A percentile compares a stretch with the other conserved stretches of the same genome.
Evolutionary conservation across 2,888 invertebrate genomes (phyloP).

Genomic region (Folsomia candida): DNA sequence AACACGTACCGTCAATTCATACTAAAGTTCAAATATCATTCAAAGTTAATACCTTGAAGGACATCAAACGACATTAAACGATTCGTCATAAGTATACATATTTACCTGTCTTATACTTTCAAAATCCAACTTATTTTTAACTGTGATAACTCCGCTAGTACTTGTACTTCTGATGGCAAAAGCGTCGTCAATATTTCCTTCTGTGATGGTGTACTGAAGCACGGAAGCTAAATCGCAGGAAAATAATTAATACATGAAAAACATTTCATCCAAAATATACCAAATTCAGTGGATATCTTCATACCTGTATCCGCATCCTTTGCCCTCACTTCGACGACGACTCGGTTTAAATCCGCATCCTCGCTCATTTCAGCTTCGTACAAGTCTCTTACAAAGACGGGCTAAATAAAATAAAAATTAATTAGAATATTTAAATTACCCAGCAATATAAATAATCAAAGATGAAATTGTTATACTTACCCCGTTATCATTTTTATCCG

Average conservation of each 20-base stretch:
- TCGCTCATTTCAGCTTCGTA: conserved; percentile 61
- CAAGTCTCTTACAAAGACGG: conserved; percentile 74
- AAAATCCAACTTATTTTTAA: conserved; percentile 75
- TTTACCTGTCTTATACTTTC: conserved; percentile 68
- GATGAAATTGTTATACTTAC: no score
- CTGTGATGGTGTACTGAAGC: conserved; percentile 81
- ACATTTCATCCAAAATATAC: no score
- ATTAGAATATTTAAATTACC: not conserved
- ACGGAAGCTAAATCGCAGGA: conserved; percentile 63
- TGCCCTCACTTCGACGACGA: conserved; percentile 84
- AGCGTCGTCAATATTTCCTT: conserved; percentile 80
- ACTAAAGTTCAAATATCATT: conserved; percentile 59
- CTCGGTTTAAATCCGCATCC: conserved; percentile 76
- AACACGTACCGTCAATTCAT: conserved; percentile 77
- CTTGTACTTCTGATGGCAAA: conserved; percentile 72
- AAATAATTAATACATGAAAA: not conserved
- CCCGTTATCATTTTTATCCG: conserved; percentile 93
- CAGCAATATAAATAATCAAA: no score
- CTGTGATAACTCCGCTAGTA: conserved; percentile 79
- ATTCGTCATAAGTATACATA: no score
- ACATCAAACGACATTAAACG: no score
- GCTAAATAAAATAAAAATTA: conserved; percentile 54
- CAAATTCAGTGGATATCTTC: no score
- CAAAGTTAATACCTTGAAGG: no score
- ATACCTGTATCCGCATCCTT: conserved; percentile 79